Evolutionary conservation across 1,140 invertebrate genomes (phyloP), one percentile per base, ranked within the genome.

Genomic region (Cylas formicarius): DNA sequence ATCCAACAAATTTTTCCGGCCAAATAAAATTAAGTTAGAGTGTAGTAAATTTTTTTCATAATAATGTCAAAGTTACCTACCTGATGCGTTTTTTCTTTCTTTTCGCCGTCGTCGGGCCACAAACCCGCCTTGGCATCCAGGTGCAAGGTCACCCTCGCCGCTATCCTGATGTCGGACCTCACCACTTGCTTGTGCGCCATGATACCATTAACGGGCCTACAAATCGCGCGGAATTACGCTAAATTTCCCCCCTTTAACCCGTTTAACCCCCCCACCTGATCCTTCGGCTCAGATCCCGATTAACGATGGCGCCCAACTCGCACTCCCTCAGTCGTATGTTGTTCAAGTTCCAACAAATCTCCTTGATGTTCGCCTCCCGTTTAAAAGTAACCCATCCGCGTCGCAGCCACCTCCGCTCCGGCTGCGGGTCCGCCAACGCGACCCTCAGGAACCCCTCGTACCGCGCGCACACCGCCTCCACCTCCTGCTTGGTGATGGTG

Each of bases 281-380:
- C 16, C 48, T 43, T 13, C 55, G 42, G 31, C 57, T 60, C 22
- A 62, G 29, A 68, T 98, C 95, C 3, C 94, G 75, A 66, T 97
- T 97, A 1, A 97, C 86, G 56, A 93, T 93, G 2, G 86, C 92
- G 27, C 90, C 90, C 48, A 97, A 73, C 74, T 99, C 89, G 72
- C 87, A 83, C 67, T 98, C 86, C 26, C 90, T 74, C 17, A 97
- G 65, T 81, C 90, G 70, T 47, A 96, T 92, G 57, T 94, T 97
- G 61, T 97, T 98, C 7, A 99, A 74, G 66, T 90, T 94, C 94
- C 94, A 99, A 66, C 96, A 99, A 44, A 99, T 98, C 67, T 99
- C 94, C 66, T 97, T 98, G 46, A 99, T 98, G 64, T 98, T 97
- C 5, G 97, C 94, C 61, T 93, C 84, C 24, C 91, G 72, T 55